These are phyloP conservation scores for Theristicus caerulescens DNA, from an alignment of 2,113 vertebrate genomes.

Conservation along the genomic window DNA sequence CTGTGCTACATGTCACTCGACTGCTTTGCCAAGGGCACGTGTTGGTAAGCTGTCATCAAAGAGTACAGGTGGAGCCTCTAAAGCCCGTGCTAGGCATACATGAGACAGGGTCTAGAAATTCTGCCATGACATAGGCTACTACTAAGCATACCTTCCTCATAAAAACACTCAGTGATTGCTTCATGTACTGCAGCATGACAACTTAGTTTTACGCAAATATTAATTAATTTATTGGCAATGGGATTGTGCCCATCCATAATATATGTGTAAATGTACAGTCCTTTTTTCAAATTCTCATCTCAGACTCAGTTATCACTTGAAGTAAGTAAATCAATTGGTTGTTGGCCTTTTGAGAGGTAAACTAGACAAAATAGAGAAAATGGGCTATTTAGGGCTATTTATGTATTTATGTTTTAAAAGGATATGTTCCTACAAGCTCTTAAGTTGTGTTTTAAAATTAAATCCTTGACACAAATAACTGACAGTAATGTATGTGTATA, in stretches of 20 bases:
- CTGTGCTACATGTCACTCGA: not conserved
- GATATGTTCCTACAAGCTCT: not conserved
- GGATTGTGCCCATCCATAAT: not conserved
- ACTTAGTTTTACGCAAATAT: not conserved
- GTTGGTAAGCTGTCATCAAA: not conserved
- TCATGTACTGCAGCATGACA: not conserved
- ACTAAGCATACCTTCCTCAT: not conserved
- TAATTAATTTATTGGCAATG: not conserved
- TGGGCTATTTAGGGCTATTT: not conserved
- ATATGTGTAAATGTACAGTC: not conserved
- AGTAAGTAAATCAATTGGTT: not conserved
- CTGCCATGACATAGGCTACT: not conserved
- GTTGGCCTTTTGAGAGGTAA: not conserved
- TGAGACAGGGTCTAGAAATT: not conserved
- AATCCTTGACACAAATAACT: not conserved
- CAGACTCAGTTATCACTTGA: not conserved
- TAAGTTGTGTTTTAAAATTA: not conserved
- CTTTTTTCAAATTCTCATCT: not conserved
- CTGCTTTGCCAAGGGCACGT: not conserved
- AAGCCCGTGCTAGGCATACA: accelerated
- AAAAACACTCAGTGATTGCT: not conserved
- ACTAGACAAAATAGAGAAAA: not conserved
- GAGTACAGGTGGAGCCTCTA: not conserved
- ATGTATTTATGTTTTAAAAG: not conserved
- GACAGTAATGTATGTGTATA: not conserved